Conservation (phyloP, 2,113 vertebrate species). For the Ciconia boyciana region DNA sequence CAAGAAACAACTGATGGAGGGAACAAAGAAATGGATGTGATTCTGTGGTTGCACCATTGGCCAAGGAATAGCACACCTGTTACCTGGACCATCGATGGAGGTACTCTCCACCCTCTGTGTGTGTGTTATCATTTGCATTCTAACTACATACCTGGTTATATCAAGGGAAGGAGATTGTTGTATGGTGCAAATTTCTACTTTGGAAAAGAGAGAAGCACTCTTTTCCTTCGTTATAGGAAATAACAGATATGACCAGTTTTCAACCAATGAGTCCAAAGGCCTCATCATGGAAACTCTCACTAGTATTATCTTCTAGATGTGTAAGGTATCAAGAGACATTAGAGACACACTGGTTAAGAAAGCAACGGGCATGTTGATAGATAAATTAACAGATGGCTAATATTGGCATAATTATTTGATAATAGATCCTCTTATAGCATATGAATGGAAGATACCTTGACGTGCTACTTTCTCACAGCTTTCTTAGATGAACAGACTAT, state of each 20-base stretch:
- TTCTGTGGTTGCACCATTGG: background rate
- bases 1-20: background rate
- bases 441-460: background rate
- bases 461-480: background rate
- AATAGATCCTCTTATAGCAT: background rate
- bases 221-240: background rate
- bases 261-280: background rate
- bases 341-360: background rate
- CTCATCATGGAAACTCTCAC: background rate
- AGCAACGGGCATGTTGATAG: background rate
- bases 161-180: background rate
- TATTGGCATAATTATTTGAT: background rate
- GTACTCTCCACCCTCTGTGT: background rate
- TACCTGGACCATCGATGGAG: background rate
- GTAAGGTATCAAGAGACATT: background rate
- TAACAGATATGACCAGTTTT: background rate
- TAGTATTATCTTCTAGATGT: background rate
- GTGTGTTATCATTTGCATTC: background rate
- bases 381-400: background rate
- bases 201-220: background rate
- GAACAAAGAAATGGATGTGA: background rate
- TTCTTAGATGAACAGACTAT: background rate
- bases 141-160: background rate
- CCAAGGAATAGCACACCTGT: background rate
- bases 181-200: background rate